These are phyloP conservation scores for Pteromalus puparum DNA, from an alignment of 1,140 invertebrate species.

Conservation along the genomic window DNA sequence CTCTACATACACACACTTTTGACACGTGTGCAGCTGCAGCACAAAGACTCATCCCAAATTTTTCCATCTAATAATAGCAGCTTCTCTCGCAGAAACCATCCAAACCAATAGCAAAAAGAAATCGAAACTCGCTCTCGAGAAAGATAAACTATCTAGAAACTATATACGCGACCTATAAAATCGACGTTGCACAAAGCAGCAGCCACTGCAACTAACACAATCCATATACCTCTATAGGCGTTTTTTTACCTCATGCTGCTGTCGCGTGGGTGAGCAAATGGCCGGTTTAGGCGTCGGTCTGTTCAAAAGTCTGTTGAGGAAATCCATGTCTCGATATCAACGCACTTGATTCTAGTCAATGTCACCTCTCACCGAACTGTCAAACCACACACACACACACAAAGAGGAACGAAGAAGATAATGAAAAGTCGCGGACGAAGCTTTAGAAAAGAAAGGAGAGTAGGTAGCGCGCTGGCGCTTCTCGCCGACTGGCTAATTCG, in stretches of 20 bases:
- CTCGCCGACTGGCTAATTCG: slow-evolving; percentile 13
- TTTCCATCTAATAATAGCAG: neutral
- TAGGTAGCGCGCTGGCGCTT: neutral
- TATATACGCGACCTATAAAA: neutral
- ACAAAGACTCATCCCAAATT: no score
- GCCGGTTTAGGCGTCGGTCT: slow-evolving; percentile 23
- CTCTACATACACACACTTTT: neutral
- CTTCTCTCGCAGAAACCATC: neutral
- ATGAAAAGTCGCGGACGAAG: neutral
- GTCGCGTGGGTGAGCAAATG: slow-evolving; percentile 21
- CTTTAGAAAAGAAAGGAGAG: neutral
- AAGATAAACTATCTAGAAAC: no score
- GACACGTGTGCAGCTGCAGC: neutral
- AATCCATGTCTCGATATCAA: slow-evolving; percentile 29
- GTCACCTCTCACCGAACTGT: neutral
- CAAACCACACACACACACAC: neutral
- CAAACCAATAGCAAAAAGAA: no score
- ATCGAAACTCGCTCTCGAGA: no score
- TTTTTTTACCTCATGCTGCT: neutral
- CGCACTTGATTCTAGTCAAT: neutral
- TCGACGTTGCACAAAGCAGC: neutral
- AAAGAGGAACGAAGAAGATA: neutral
- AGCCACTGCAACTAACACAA: no score
- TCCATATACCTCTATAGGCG: neutral
- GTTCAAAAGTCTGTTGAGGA: slow-evolving; percentile 34